Base-by-base conservation (phyloP, 1,140 invertebrate species). In the Bombus affinis region DNA sequence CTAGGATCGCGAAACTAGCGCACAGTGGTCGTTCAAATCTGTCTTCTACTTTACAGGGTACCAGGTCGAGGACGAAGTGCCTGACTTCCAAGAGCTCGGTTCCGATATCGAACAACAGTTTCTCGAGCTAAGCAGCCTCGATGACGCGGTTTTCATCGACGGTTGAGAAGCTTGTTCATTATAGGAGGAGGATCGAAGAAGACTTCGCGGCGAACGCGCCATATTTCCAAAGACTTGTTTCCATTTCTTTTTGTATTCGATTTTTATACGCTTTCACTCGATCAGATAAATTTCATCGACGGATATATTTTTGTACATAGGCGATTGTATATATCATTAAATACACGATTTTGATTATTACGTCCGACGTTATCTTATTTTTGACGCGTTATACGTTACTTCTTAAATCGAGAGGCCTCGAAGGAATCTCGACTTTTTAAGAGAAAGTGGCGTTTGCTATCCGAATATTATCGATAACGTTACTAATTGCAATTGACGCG, bases 71-170 rank as follows among this genome's bases (percentile, higher is more conserved):
- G 91, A 92, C 44, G 91, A 94, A 53, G 91, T 93, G 0, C 82
- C 93, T 1, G 93, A 95, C 57, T 92, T 95, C 35, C 93, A 95
- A 76, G 93, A 95, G n/a, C 88, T 95, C 39, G 93, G 91, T n/a
- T 92, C 93, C 2, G 94, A 95, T 65, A 94, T 95, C 8, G 95
- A 95, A 65, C 93, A 93, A 37, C 94, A 95, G 79, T 95, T 95
- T 87, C 86, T 95, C 37, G 95, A 95, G 71, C 76, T 95, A 18
- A 93, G 88, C 86, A 94, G 87, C 44, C 81, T 95, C 12, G 94
- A 95, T 13, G 94, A 95, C 35, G 93, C 94, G 35, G 93, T 95
- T 66, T 95, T 94, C 76, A 94, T 93, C 80, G 93, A 92, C 22
- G 91, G 93, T 83, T 94, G 85, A 91, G 6, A 25, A 15, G n/a